Evolutionary conservation across 2,113 vertebrate species (phyloP).

Genomic region (Colistium nudipinnis): DNA sequence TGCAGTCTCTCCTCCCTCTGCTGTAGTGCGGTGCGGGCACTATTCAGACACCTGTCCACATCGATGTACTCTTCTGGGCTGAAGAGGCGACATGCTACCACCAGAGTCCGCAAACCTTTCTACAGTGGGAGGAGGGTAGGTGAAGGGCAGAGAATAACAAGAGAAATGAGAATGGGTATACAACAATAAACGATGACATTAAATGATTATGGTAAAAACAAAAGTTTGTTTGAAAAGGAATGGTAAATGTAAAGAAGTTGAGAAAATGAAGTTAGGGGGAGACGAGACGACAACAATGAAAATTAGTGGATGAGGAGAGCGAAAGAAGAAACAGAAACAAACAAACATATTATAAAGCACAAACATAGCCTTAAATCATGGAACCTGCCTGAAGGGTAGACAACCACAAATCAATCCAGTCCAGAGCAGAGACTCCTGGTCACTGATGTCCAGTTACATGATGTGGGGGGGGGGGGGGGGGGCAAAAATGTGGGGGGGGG

Average conservation of each 20-base stretch:
- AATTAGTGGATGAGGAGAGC: neutral
- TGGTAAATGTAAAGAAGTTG: neutral
- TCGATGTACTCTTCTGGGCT: slow-evolving; percentile 88
- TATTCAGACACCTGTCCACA: slow-evolving; percentile 84
- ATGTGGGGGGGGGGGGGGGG: too few species aligned
- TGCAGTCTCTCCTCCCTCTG: slow-evolving; percentile 90
- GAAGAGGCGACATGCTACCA: slow-evolving; percentile 91
- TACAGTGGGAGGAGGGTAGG: slow-evolving; percentile 54
- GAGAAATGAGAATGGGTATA: neutral
- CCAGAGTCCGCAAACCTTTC: slow-evolving; percentile 96
- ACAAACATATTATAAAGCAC: slow-evolving; percentile 40
- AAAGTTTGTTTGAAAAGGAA: neutral
- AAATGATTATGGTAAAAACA: neutral
- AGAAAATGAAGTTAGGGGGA: neutral
- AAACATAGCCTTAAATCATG: slow-evolving; percentile 44
- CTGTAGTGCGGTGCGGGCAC: slow-evolving; percentile 93
- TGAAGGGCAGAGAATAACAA: neutral
- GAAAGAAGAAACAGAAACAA: slow-evolving; percentile 19
- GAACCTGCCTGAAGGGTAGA: slow-evolving; percentile 30
- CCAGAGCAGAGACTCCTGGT: slow-evolving; percentile 14
- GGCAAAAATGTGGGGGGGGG: too few species aligned
- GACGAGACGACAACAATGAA: neutral
- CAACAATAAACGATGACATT: neutral
- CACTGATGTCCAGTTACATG: slow-evolving; percentile 33
- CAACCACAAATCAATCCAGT: slow-evolving; percentile 60